Evolutionary conservation across 1,140 invertebrate genomes (phyloP), one percentile per base, ranked within the genome.

Genomic region (Augochlora pura): DNA sequence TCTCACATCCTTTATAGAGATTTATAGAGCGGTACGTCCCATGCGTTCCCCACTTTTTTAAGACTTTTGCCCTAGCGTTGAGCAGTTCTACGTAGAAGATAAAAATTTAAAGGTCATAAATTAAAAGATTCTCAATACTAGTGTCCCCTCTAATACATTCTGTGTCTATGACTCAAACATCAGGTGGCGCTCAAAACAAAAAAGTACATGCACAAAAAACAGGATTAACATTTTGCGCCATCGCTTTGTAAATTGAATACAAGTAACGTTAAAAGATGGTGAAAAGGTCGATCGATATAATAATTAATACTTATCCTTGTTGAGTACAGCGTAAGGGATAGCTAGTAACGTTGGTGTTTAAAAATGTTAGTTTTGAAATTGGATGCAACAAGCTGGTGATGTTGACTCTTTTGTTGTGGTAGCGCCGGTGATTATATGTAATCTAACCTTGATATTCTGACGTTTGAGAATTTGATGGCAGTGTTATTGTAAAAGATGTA

Each of bases 361-460:
- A 18, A 5, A 57, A n/a, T 9, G 21, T 57, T 6, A 38, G 16
- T 63, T 38, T 2, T 9, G 18, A 63, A 38, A 38, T 18, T 21
- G 6, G 18, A 38, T 38, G 18, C 18, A 10, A 12, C 39, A 52
- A 16, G 16, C 69, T 79, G n/a, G 70, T 46, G 16, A 39, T 23
- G 66, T 74, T 60, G 0, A 8, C 10, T 38, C 46, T n/a, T 27
- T 60, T 25, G 18, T 59, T 14, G n/a, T 79, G 77, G 52, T 21
- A 0, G 21, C 3, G 0, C 18, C 18, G 70, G n/a, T 52, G 60
- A 25, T 72, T 71, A 42, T 64, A 54, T 46, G 42, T 63, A 64
- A 77, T 64, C 66, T 81, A 81, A 71, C 75, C 80, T 81, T 81
- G 67, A 66, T 59, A 46, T 65, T 81, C 74, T 81, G 80, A 81